These are phyloP conservation scores for Ormia ochracea DNA, from an alignment of 2,888 invertebrate species.

Conservation along the genomic window DNA sequence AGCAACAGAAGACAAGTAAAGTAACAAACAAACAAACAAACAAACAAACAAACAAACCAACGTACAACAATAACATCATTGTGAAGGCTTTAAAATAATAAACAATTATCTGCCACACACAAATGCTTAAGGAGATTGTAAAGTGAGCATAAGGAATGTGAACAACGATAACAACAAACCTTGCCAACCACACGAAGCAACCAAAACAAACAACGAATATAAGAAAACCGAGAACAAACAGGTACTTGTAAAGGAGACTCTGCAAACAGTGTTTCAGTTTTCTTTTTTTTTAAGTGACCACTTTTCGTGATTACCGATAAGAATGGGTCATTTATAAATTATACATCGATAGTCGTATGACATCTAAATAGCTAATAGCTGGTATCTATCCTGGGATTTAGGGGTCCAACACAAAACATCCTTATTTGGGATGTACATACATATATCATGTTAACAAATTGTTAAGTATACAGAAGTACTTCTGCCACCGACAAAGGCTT, in stretches of 20 bases:
- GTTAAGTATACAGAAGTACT: too few relatives aligned
- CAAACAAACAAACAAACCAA: conserved; percentile 12
- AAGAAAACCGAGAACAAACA: conserved; percentile 27
- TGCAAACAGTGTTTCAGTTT: neutral
- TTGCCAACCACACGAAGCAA: neutral
- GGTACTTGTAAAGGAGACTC: conserved; percentile 47
- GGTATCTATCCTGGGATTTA: too few relatives aligned
- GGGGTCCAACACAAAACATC: too few relatives aligned
- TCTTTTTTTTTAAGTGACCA: neutral
- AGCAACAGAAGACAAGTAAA: conserved; percentile 16
- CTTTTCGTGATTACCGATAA: neutral
- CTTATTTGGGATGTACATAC: too few relatives aligned
- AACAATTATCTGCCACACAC: conserved; percentile 58
- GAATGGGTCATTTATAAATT: too few relatives aligned
- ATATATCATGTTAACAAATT: too few relatives aligned
- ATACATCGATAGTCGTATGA: too few relatives aligned
- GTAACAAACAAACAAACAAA: conserved; percentile 9
- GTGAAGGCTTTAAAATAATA: conserved; percentile 60
- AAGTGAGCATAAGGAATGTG: conserved; percentile 58
- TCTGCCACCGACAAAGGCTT: too few relatives aligned
- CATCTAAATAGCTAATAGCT: too few relatives aligned
- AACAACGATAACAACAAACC: conserved; percentile 23
- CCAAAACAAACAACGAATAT: neutral
- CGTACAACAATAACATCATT: too few relatives aligned
- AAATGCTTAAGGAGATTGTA: conserved; percentile 59